phyloP scores from a whole-genome alignment of 2,113 vertebrate species.

The Coturnix japonica region DNA sequence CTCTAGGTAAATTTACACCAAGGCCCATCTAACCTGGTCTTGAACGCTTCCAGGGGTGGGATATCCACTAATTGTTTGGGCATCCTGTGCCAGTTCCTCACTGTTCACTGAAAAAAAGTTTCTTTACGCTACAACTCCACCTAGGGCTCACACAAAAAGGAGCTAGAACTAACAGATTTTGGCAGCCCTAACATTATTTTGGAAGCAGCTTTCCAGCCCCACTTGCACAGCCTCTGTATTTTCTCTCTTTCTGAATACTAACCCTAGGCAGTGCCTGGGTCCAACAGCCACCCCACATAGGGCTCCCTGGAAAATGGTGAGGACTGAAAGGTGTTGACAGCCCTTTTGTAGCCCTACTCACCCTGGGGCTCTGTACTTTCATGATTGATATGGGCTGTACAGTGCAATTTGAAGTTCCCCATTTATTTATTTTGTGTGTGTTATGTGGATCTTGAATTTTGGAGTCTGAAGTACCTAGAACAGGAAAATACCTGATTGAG shows the following conservation, averaged over 20 bases:
- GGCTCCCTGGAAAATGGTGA: neutral
- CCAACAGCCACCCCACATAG: neutral
- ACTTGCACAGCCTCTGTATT: neutral
- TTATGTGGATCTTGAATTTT: neutral
- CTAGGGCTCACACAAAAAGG: neutral
- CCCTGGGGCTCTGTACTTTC: neutral
- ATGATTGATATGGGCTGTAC: neutral
- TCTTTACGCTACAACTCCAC: neutral
- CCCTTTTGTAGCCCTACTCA: neutral
- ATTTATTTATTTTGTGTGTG: neutral
- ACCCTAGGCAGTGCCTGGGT: neutral
- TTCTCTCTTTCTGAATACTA: neutral
- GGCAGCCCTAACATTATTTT: neutral
- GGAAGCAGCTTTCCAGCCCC: neutral
- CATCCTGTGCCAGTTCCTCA: neutral
- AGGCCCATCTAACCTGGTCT: neutral
- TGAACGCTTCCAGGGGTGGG: neutral
- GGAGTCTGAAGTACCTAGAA: neutral
- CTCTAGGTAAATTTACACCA: neutral
- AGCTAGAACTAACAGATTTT: neutral
- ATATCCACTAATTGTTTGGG: neutral
- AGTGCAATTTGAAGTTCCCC: neutral
- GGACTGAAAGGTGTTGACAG: neutral
- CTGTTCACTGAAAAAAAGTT: neutral
- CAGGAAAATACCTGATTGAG: neutral